These are phyloP conservation scores for Myoxocephalus aenaeus DNA, from an alignment of 2,797 vertebrate species.

Conservation along the genomic window DNA sequence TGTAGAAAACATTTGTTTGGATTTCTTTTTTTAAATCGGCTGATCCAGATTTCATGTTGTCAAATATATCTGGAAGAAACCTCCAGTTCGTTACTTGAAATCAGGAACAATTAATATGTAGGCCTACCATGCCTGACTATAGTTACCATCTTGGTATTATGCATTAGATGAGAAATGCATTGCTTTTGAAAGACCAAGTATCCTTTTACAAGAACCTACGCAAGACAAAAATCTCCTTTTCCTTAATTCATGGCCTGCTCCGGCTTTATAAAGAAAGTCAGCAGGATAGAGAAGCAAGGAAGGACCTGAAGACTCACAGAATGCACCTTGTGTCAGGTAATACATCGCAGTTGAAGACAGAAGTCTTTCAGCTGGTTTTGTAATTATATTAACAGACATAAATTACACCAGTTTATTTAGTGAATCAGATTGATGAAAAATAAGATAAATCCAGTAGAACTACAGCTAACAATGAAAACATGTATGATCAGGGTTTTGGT, in stretches of 20 bases:
- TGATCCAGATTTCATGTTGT: not conserved
- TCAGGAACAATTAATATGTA: not conserved
- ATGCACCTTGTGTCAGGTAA: conserved; percentile 74
- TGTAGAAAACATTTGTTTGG: not conserved
- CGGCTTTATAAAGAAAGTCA: conserved; percentile 70
- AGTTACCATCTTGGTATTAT: conserved; percentile 40
- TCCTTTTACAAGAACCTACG: conserved; percentile 66
- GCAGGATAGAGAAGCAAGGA: not conserved
- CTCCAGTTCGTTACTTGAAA: not conserved
- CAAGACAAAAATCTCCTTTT: conserved; percentile 52
- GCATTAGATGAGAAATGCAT: conserved; percentile 47
- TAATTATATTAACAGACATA: not conserved
- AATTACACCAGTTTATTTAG: not conserved
- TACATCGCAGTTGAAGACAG: not conserved
- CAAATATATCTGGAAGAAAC: not conserved
- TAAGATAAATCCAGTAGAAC: not conserved
- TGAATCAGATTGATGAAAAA: not conserved
- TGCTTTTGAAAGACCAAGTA: conserved; percentile 23
- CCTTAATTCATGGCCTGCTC: conserved; percentile 59
- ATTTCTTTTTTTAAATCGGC: conserved; percentile 1
- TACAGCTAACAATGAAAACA: not conserved
- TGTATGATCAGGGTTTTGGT: not conserved
- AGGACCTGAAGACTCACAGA: conserved; percentile 47
- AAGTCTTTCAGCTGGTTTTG: not conserved
- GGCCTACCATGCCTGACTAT: not conserved